Base-by-base conservation (phyloP, 2,888 invertebrate genomes). In the Morpho helenor region DNA sequence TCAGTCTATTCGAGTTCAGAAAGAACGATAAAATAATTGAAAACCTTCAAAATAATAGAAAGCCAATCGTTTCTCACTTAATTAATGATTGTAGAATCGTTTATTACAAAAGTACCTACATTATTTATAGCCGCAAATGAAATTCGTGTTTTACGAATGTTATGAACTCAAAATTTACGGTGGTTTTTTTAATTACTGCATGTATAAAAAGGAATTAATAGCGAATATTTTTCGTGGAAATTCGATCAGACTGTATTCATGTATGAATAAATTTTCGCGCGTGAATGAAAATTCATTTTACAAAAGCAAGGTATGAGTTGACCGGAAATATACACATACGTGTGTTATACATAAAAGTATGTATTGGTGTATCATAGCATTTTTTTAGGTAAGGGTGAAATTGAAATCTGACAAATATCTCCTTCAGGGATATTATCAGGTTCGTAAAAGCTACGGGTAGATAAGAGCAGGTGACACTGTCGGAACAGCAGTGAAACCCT, bases 1-100 rank as follows among this genome's bases (percentile, higher is more conserved):
- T 80, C 70, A 75, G 75, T 74, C 77, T 74, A 80, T 75, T 77
- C 73, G 75, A 70, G 73, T 77, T 75, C 69, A 72, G 66, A 77
- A 76, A 74, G 76, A 75, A 75, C 78, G 80, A 78, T 82, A 75
- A 82, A 84, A 84, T 87, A 84, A 87, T 85, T 85, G 80, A 77
- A 57, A 83, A 79, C 82, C 80, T 80, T 84, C 83, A 82, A 82
- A 84, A 82, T 82, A 82, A 80, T 84, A 76, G 82, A 76, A 82
- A 80, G 80, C 79, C 82, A 82, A 80, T 83, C 79, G 78, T 72
- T 75, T 68, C 70, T 72, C 62, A 65, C 68, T 72, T 75, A 76
- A 82, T 85, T 81, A 80, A 84, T 83, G 77, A 79, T 78, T 74
- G 65, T 67, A 72, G 65, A 68, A 65, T 60, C 65, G 64, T 68